These are phyloP conservation scores for Bombus haemorrhoidalis DNA, from an alignment of 1,140 invertebrate genomes.

Conservation along the genomic window DNA sequence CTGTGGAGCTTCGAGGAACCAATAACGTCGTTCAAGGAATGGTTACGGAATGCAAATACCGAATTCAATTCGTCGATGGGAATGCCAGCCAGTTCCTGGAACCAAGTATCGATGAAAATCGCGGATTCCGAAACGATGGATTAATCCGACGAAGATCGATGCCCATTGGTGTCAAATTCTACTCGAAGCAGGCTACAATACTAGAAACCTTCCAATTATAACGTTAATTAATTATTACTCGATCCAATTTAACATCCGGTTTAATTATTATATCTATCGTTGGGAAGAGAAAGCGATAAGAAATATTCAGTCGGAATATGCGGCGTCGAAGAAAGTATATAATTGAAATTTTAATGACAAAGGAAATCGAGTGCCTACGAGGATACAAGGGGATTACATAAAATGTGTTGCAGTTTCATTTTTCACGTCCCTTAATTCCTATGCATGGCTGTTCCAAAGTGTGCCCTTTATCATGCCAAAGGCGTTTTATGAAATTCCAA, in stretches of 20 bases:
- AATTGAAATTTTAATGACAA: no score
- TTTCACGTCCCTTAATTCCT: neutral
- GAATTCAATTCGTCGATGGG: constrained; percentile 17
- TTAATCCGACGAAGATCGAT: neutral
- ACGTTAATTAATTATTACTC: neutral
- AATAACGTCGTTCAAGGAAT: constrained; percentile 45
- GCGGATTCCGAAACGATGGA: constrained; percentile 6
- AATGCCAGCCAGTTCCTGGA: constrained; percentile 1
- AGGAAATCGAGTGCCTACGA: neutral
- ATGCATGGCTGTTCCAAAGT: neutral
- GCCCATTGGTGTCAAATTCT: neutral
- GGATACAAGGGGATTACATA: neutral
- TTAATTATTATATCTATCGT: no score
- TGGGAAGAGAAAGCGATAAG: no score
- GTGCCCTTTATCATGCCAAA: neutral
- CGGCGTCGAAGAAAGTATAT: no score
- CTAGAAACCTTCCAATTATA: neutral
- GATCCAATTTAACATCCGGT: no score
- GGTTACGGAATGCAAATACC: constrained; percentile 46
- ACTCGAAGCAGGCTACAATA: neutral
- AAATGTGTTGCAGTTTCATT: neutral
- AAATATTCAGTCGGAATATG: no score
- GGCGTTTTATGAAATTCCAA: neutral
- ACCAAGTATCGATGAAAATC: constrained; percentile 3
- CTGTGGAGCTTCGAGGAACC: constrained; percentile 3